phyloP scores from a whole-genome alignment of 2,797 vertebrate species.

The Rhinatrema bivittatum region DNA sequence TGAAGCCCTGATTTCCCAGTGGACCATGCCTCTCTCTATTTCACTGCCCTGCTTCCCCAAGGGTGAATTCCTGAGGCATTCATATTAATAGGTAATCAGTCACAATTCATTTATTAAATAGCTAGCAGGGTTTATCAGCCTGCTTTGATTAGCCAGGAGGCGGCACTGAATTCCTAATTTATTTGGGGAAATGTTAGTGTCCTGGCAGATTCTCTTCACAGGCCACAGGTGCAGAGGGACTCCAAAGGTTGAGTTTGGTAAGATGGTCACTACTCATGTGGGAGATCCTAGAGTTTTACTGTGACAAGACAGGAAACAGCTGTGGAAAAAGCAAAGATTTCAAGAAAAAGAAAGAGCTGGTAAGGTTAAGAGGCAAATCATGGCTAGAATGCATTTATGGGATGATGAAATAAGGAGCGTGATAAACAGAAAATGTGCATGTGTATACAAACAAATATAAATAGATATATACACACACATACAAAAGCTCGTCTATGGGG shows the following conservation, averaged over 20 bases:
- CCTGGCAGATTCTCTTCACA: constrained; percentile 90
- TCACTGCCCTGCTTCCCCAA: constrained; percentile 79
- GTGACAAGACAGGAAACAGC: constrained; percentile 15
- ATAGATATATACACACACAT: no score
- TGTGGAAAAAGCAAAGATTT: constrained; percentile 11
- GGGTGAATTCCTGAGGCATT: constrained; percentile 96
- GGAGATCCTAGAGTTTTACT: neutral
- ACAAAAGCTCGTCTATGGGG: constrained; percentile 29
- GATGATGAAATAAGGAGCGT: no score
- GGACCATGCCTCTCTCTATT: constrained; percentile 98
- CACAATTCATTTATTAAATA: constrained; percentile 99
- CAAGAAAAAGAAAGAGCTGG: no score
- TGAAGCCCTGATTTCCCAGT: constrained; percentile 97
- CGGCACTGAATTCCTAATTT: constrained; percentile 98
- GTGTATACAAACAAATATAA: no score
- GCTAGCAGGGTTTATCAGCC: constrained; percentile 95
- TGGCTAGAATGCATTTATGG: no score
- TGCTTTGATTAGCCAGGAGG: constrained; percentile 96
- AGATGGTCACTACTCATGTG: constrained; percentile 28
- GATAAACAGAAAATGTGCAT: no score
- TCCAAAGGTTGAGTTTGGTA: constrained; percentile 44
- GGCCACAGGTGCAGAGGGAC: constrained; percentile 51
- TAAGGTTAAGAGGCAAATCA: no score
- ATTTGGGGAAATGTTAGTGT: constrained; percentile 98
- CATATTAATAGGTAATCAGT: constrained; percentile 99